These are phyloP conservation scores for Tenualosa thibaudeaui DNA, from an alignment of 2,797 vertebrate species.

Conservation along the genomic window DNA sequence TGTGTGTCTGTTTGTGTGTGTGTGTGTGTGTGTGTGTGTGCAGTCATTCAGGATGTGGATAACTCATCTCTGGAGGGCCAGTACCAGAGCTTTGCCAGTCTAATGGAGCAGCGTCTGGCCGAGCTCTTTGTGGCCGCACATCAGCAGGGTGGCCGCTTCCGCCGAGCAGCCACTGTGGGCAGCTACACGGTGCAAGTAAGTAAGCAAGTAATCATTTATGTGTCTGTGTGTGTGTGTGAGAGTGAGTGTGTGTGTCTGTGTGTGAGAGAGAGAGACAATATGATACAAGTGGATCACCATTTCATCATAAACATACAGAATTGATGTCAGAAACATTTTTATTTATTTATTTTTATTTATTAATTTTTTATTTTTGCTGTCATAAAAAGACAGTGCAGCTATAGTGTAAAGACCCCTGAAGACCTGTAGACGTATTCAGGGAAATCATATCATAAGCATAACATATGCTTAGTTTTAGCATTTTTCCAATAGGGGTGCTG, in stretches of 20 bases:
- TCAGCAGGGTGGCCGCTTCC: conserved; percentile 87
- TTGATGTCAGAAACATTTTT: no score
- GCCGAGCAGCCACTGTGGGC: conserved; percentile 86
- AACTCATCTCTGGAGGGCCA: conserved; percentile 86
- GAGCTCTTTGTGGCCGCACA: conserved; percentile 90
- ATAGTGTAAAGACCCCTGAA: background rate
- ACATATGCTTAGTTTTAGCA: background rate
- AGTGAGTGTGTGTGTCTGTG: background rate
- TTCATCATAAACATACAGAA: background rate
- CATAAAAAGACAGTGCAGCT: background rate
- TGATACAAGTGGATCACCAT: background rate
- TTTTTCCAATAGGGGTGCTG: background rate
- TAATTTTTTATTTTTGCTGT: no score
- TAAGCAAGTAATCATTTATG: no score
- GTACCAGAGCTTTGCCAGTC: conserved; percentile 93
- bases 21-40: conserved; percentile 34
- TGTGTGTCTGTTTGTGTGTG: conserved; percentile 28
- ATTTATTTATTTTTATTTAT: no score
- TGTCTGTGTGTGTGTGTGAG: background rate
- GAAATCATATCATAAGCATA: background rate
- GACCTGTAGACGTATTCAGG: background rate
- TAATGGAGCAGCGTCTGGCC: conserved; percentile 94
- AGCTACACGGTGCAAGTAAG: conserved; percentile 95
- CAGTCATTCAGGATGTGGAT: conserved; percentile 96
- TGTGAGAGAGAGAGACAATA: background rate